phyloP scores from a whole-genome alignment of 1,140 invertebrate species.

The Propsilocerus akamusi region DNA sequence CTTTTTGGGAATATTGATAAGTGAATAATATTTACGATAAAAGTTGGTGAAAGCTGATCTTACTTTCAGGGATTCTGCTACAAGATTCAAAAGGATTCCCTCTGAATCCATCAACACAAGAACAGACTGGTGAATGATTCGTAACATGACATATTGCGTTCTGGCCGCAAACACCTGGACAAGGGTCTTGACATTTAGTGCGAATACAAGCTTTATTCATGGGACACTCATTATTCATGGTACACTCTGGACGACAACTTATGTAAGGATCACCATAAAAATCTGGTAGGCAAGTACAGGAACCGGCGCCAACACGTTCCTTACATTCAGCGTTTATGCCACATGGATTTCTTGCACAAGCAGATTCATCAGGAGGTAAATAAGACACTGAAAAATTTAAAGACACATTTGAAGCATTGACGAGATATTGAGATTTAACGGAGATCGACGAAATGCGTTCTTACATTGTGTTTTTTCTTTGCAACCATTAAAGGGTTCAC shows the following conservation, averaged over 20 bases:
- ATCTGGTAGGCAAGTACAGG: slow-evolving; percentile 14
- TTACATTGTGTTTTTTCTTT: slow-evolving; percentile 37
- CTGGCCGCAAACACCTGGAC: slow-evolving; percentile 53
- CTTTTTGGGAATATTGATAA: slow-evolving; percentile 20
- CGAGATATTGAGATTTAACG: too few species aligned
- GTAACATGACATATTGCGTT: slow-evolving; percentile 56
- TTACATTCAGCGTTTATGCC: slow-evolving; percentile 24
- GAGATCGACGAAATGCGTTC: too few species aligned
- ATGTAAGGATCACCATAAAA: slow-evolving; percentile 31
- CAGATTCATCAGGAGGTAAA: not conserved
- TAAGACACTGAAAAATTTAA: not conserved
- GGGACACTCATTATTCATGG: slow-evolving; percentile 64
- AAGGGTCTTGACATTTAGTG: slow-evolving; percentile 56
- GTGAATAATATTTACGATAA: slow-evolving; percentile 11
- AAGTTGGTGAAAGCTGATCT: slow-evolving; percentile 8
- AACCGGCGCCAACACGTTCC: slow-evolving; percentile 11
- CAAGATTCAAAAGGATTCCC: slow-evolving; percentile 16
- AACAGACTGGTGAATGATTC: slow-evolving; percentile 36
- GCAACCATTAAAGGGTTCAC: slow-evolving; percentile 46
- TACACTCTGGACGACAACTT: slow-evolving; percentile 64
- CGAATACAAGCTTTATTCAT: slow-evolving; percentile 51
- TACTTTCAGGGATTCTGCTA: slow-evolving; percentile 6
- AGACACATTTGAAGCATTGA: slow-evolving; percentile 9
- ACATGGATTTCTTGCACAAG: slow-evolving; percentile 7
- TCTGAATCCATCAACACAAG: slow-evolving; percentile 16